Conservation (phyloP, 1,140 invertebrate species). For the Drosophila nannoptera region DNA sequence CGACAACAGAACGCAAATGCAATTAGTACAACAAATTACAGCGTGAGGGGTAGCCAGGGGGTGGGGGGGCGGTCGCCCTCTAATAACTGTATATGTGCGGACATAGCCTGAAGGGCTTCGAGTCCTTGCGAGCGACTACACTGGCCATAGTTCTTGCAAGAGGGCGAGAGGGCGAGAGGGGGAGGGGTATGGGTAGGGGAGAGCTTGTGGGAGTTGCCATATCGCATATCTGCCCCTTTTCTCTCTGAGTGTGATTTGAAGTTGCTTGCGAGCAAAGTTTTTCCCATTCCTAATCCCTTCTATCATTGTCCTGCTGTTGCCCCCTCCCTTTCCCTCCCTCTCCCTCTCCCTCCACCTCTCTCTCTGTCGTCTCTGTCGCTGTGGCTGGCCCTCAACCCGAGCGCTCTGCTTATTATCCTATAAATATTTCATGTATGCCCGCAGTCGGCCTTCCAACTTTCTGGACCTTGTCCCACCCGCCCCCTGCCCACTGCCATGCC, state of each 20-base stretch:
- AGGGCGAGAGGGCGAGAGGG: no score
- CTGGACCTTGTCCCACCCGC: neutral
- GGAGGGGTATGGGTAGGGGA: no score
- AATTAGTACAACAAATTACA: conserved; percentile 47
- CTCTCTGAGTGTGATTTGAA: conserved; percentile 2
- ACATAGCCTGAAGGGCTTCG: neutral
- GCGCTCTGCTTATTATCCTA: conserved; percentile 34
- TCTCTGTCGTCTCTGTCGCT: neutral
- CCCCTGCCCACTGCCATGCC: neutral
- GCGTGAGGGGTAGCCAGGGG: neutral
- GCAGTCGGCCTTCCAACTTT: conserved; percentile 4
- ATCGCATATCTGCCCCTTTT: no score
- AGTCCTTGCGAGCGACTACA: neutral
- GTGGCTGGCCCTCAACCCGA: neutral
- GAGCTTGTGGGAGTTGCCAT: no score
- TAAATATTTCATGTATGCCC: conserved; percentile 41
- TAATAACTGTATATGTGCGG: neutral
- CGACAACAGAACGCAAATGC: conserved; percentile 45
- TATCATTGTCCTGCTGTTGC: neutral
- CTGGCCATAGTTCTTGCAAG: neutral
- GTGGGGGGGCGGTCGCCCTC: neutral
- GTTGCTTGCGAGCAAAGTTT: neutral
- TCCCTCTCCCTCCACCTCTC: neutral
- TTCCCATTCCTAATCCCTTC: neutral
- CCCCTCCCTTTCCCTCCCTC: neutral